Evolutionary conservation across 2,888 invertebrate genomes (phyloP).

Genomic region (Geotrupes spiniger): DNA sequence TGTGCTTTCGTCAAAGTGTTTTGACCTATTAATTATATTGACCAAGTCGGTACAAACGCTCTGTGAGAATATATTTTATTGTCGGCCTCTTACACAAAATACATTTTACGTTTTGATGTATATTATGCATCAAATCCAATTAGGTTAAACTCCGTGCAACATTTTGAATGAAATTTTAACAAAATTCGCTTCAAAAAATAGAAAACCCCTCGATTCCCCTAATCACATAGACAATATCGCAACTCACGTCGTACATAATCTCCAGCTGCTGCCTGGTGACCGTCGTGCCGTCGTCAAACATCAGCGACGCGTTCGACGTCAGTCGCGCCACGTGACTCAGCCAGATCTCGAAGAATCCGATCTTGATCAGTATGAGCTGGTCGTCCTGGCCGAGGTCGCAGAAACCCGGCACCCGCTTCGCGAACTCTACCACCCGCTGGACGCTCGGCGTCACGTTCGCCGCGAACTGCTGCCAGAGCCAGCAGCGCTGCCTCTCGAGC

Average conservation of each 20-base stretch:
- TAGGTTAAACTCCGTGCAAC: too few relatives aligned
- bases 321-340: constrained; percentile 80
- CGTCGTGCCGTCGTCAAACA: constrained; percentile 87
- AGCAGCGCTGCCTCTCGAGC: constrained; percentile 70
- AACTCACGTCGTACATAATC: constrained; percentile 81
- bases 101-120: too few relatives aligned
- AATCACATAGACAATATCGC: neutral
- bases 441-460: constrained; percentile 84
- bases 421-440: constrained; percentile 93
- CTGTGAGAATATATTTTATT: too few relatives aligned
- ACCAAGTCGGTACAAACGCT: too few relatives aligned
- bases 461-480: constrained; percentile 89
- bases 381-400: constrained; percentile 89
- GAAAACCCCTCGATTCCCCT: too few relatives aligned
- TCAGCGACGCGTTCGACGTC: constrained; percentile 72
- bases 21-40: too few relatives aligned
- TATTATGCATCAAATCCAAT: too few relatives aligned
- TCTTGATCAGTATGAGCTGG: constrained; percentile 93
- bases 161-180: too few relatives aligned
- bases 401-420: constrained; percentile 93
- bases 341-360: constrained; percentile 97
- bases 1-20: too few relatives aligned
- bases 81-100: too few relatives aligned
- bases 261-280: constrained; percentile 81
- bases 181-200: too few relatives aligned